These are phyloP conservation scores for Rhopalosiphum maidis DNA, from an alignment of 1,140 invertebrate species.

Conservation along the genomic window DNA sequence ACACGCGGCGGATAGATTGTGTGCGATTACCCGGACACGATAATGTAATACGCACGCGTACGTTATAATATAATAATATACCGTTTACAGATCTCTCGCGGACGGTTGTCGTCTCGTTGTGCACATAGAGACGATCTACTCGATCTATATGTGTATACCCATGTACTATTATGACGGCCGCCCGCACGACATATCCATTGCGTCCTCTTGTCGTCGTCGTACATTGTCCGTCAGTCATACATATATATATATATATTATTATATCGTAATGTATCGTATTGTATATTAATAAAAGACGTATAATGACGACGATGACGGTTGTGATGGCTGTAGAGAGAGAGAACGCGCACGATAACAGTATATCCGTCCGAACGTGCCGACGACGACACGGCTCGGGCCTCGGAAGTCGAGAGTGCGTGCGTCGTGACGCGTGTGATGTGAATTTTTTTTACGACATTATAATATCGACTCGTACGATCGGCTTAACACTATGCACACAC, in stretches of 20 bases:
- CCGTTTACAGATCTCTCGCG: neutral
- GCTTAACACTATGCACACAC: neutral
- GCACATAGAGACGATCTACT: neutral
- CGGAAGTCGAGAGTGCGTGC: neutral
- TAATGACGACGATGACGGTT: neutral
- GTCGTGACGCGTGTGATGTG: slow-evolving; percentile 1
- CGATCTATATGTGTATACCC: neutral
- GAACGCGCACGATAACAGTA: neutral
- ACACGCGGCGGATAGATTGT: neutral
- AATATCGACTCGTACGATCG: neutral
- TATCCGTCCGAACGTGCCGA: neutral
- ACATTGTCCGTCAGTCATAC: neutral
- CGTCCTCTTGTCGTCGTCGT: neutral
- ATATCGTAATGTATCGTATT: neutral
- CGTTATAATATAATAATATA: neutral
- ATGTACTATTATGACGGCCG: neutral
- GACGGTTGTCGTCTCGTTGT: neutral
- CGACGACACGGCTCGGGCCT: neutral
- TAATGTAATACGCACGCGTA: neutral
- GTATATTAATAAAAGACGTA: neutral
- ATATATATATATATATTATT: neutral
- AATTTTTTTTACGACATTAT: slow-evolving; percentile 4
- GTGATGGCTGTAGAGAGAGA: neutral
- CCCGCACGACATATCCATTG: neutral
- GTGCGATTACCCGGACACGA: neutral